These are phyloP conservation scores for Myrmecobius fasciatus DNA, from an alignment of 2,113 vertebrate species.

Conservation along the genomic window DNA sequence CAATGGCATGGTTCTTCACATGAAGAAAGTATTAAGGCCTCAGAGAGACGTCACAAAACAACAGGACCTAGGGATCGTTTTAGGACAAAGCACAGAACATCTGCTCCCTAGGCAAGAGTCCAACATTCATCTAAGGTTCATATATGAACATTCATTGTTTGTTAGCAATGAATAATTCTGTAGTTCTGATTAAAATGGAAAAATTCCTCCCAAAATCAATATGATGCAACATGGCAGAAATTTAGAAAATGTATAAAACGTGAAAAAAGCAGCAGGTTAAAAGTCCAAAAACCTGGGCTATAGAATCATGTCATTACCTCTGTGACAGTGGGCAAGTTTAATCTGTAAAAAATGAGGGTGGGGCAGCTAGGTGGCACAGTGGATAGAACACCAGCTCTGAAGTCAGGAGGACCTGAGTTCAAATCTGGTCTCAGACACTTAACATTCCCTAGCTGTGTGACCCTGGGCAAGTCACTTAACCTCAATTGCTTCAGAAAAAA, in stretches of 20 bases:
- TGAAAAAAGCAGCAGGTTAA: conserved; percentile 13
- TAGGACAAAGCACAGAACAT: neutral
- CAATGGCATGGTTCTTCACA: neutral
- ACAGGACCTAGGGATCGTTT: neutral
- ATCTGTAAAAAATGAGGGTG: too few species aligned
- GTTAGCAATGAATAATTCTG: conserved; percentile 15
- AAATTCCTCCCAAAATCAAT: conserved; percentile 14
- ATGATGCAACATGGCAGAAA: neutral
- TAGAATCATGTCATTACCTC: neutral
- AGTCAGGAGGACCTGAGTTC: too few species aligned
- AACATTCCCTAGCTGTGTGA: too few species aligned
- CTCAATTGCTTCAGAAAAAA: too few species aligned
- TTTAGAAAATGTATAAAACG: neutral
- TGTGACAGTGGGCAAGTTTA: neutral
- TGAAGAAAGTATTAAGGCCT: neutral
- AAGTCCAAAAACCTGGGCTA: neutral
- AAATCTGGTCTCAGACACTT: too few species aligned
- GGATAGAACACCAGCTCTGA: too few species aligned
- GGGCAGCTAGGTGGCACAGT: too few species aligned
- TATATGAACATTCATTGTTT: neutral
- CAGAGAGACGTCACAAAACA: neutral
- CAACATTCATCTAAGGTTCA: neutral
- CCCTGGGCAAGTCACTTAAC: too few species aligned
- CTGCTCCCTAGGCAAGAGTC: neutral
- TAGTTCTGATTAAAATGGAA: conserved; percentile 7